phyloP scores from a whole-genome alignment of 2,888 invertebrate species.

The Tachina lurida region DNA sequence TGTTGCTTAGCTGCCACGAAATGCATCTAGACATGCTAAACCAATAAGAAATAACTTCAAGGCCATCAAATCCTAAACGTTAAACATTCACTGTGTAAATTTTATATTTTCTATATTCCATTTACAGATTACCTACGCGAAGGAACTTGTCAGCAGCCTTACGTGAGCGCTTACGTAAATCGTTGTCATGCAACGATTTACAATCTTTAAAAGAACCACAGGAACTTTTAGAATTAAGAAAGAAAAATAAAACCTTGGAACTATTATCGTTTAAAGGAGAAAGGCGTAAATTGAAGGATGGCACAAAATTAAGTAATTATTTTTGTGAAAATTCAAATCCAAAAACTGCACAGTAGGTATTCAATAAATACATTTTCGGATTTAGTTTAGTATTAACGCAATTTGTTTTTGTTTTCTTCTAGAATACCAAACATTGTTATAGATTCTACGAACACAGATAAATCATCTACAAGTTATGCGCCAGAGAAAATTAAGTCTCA shows the following conservation, averaged over 20 bases:
- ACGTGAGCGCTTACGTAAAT: constrained; percentile 76
- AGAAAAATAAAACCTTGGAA: constrained; percentile 53
- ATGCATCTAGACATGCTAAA: too few relatives aligned
- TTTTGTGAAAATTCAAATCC: constrained; percentile 65
- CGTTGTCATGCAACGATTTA: constrained; percentile 79
- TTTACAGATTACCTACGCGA: constrained; percentile 56
- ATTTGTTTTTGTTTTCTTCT: background rate
- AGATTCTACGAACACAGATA: constrained; percentile 72
- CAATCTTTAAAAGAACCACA: constrained; percentile 51
- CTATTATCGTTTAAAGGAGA: constrained; percentile 58
- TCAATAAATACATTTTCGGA: background rate
- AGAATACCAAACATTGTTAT: constrained; percentile 77
- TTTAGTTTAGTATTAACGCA: background rate
- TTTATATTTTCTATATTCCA: background rate
- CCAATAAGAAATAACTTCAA: too few relatives aligned
- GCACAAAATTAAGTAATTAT: constrained; percentile 73
- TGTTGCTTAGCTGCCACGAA: too few relatives aligned
- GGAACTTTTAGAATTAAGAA: constrained; percentile 40
- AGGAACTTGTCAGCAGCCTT: constrained; percentile 68
- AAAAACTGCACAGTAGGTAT: constrained; percentile 36
- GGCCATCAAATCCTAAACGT: too few relatives aligned
- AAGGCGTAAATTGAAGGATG: constrained; percentile 47
- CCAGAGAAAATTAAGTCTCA: constrained; percentile 69
- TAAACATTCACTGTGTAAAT: too few relatives aligned
- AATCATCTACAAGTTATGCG: constrained; percentile 58